A percentile compares a stretch with the other conserved stretches of the same genome.
phyloP scores from a whole-genome alignment of 2,797 vertebrate genomes.

The Spheniscus humboldti region DNA sequence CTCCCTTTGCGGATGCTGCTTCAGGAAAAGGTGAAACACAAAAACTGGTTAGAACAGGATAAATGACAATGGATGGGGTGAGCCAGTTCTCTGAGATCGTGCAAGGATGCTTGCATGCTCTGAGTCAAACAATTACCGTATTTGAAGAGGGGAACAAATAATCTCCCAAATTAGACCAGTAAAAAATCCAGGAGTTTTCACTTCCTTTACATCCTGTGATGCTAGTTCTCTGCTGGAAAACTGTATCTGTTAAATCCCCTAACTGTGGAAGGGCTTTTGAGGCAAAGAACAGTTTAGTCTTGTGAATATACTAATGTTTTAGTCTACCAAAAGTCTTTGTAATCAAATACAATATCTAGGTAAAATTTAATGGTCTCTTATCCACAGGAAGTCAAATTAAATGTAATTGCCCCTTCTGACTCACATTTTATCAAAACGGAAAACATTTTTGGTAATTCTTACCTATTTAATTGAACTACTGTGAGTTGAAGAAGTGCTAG shows the following conservation, averaged over 20 bases:
- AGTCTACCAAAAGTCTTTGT: background rate
- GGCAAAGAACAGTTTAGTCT: background rate
- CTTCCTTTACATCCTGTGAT: background rate
- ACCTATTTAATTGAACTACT: background rate
- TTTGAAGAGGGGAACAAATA: background rate
- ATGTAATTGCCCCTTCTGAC: background rate
- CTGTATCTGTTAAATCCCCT: background rate
- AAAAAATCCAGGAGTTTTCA: background rate
- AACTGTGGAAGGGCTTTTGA: background rate
- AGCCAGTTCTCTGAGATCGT: background rate
- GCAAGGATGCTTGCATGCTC: background rate
- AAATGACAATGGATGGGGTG: fast-evolving
- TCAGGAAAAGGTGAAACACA: background rate
- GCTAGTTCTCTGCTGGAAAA: background rate
- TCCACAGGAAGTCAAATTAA: background rate
- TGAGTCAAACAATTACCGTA: fast-evolving
- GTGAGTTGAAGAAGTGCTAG: background rate
- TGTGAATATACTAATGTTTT: fast-evolving
- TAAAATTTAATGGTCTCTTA: background rate
- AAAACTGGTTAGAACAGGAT: background rate
- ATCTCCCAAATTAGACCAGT: background rate
- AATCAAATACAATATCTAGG: background rate
- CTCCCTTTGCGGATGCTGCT: background rate
- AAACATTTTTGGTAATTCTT: background rate
- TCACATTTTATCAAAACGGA: background rate